phyloP scores from a whole-genome alignment of 2,888 invertebrate genomes.

The Dryomyza anilis region DNA sequence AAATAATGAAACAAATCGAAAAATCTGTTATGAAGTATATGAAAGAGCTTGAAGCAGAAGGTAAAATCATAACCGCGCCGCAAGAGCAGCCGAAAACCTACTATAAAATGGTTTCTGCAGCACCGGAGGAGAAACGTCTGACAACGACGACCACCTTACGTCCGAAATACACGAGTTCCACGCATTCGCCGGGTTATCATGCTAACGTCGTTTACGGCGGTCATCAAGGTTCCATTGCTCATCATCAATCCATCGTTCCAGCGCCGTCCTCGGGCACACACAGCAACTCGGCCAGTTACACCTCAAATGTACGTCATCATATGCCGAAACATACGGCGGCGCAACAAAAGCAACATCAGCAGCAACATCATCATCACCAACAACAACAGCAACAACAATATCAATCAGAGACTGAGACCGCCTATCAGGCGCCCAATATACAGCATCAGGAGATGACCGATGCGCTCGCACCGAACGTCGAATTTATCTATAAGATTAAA shows the following conservation, averaged over 20 bases:
- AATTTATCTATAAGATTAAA: constrained; percentile 59
- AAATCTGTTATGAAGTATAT: constrained; percentile 61
- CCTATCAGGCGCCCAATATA: constrained; percentile 44
- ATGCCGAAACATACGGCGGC: constrained; percentile 13
- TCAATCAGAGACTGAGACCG: constrained; percentile 47
- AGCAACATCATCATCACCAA: constrained; percentile 41
- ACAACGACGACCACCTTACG: constrained; percentile 49
- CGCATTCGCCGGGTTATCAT: constrained; percentile 26
- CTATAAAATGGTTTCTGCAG: constrained; percentile 46
- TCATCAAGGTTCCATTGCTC: too few species aligned
- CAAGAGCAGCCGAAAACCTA: constrained; percentile 47
- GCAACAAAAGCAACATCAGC: constrained; percentile 16
- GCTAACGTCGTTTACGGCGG: too few species aligned
- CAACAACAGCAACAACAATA: constrained; percentile 44
- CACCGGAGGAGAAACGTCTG: constrained; percentile 47
- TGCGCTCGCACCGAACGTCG: constrained; percentile 54
- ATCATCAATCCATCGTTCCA: constrained; percentile 8
- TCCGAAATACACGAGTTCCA: constrained; percentile 38
- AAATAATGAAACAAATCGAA: constrained; percentile 60
- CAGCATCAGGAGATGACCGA: constrained; percentile 43
- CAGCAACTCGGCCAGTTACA: constrained; percentile 13
- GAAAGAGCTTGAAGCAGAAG: constrained; percentile 58
- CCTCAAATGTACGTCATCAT: constrained; percentile 29
- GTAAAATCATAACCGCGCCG: constrained; percentile 51
- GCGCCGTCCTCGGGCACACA: not conserved